Evolutionary conservation across 1,140 invertebrate species (phyloP).

Genomic region (Drosophila santomea): DNA sequence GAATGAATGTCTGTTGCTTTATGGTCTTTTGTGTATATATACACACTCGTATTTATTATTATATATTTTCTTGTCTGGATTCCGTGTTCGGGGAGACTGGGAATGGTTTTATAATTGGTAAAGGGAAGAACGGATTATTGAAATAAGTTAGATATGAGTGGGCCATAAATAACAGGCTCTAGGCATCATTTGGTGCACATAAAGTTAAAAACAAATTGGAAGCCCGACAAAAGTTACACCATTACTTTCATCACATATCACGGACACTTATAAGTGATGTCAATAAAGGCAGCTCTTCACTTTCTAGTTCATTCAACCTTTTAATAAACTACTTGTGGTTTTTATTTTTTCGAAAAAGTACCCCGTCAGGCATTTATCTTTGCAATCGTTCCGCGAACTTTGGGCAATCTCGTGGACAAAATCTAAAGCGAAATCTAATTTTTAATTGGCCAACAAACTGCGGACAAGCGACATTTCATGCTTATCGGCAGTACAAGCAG

Average conservation of each 20-base stretch:
- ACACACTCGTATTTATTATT: conserved; percentile 17
- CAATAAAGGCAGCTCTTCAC: not conserved
- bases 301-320: conserved; percentile 3
- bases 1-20: conserved; percentile 42
- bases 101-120: conserved; percentile 40
- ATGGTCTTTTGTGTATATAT: conserved; percentile 39
- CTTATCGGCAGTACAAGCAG: conserved; percentile 40
- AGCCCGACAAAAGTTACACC: too few relatives aligned
- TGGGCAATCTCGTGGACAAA: conserved; percentile 13
- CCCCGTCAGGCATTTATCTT: not conserved
- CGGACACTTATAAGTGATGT: not conserved
- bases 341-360: not conserved
- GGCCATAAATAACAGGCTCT: not conserved
- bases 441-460: conserved; percentile 56
- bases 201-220: too few relatives aligned
- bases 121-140: conserved; percentile 6
- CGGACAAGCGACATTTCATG: conserved; percentile 37
- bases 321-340: too few relatives aligned
- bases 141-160: conserved; percentile 17
- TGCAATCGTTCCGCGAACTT: conserved; percentile 7
- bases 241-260: not conserved
- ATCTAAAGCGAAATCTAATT: conserved; percentile 47
- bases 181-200: too few relatives aligned
- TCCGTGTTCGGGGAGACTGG: conserved; percentile 15
- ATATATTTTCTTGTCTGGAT: conserved; percentile 5